A percentile compares a stretch with the other conserved stretches of the same genome.
Conservation (phyloP, 1,140 invertebrate genomes). For the Stenopsyche tienmushanensis region DNA sequence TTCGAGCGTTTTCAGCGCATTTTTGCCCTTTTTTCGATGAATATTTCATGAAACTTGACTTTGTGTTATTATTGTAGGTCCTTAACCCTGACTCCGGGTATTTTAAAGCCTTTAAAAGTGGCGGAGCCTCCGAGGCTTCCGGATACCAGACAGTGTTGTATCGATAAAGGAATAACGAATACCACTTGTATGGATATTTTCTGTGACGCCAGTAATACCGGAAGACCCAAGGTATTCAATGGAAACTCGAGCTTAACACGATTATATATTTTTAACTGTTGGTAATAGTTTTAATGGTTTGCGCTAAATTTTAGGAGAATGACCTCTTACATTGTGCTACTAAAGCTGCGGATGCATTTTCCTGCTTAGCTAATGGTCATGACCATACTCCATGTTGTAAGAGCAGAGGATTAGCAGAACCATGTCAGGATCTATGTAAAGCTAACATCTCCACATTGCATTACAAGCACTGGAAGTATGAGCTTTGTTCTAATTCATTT, state of each 20-base stretch:
- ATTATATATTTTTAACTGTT: background rate
- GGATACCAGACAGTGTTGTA: conserved; percentile 72
- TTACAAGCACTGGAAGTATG: conserved; percentile 78
- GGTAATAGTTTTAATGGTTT: background rate
- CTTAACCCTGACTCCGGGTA: conserved; percentile 64
- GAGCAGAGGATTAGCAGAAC: conserved; percentile 68
- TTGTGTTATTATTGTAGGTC: conserved; percentile 48
- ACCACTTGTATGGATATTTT: conserved; percentile 73
- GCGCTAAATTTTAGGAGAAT: conserved; percentile 48
- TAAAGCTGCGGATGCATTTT: conserved; percentile 76
- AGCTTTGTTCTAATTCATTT: too few relatives aligned
- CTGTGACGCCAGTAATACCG: conserved; percentile 68
- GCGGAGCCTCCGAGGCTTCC: conserved; percentile 62
- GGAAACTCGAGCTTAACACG: background rate
- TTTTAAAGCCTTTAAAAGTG: conserved; percentile 56
- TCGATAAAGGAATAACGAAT: conserved; percentile 69
- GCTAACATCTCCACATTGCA: conserved; percentile 77
- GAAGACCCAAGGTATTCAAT: conserved; percentile 17
- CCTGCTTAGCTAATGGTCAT: conserved; percentile 74
- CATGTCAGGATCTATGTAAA: conserved; percentile 73
- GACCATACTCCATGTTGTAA: conserved; percentile 81
- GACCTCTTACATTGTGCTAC: conserved; percentile 86
- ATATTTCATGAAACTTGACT: background rate
- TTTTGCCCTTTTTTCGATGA: too few relatives aligned
- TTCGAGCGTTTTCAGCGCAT: too few relatives aligned